These are phyloP conservation scores for Drymodes brunneopygia DNA, from an alignment of 2,113 vertebrate species.

Conservation along the genomic window DNA sequence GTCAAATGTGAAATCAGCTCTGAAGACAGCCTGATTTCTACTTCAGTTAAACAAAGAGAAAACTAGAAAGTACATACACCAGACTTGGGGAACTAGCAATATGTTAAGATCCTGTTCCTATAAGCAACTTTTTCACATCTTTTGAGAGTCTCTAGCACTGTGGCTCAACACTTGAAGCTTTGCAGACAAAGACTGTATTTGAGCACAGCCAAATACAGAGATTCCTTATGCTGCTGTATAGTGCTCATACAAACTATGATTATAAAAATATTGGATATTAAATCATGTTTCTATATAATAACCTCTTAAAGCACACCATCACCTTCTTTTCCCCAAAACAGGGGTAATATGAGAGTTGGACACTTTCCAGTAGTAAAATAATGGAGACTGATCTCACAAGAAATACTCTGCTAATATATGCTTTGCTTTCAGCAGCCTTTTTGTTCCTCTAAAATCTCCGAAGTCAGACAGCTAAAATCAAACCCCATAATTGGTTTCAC, in stretches of 20 bases:
- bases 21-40: not conserved
- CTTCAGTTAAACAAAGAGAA: not conserved
- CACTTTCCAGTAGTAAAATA: not conserved
- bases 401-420: not conserved
- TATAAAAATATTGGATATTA: not conserved
- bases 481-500: accelerated
- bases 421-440: not conserved
- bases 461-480: not conserved
- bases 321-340: not conserved
- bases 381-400: not conserved
- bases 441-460: not conserved
- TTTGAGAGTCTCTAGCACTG: accelerated
- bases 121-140: not conserved
- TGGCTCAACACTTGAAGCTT: not conserved
- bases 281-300: not conserved
- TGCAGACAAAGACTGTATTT: not conserved
- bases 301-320: not conserved
- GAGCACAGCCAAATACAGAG: not conserved
- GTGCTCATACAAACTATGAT: not conserved
- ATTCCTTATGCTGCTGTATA: not conserved
- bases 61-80: not conserved
- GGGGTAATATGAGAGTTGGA: not conserved
- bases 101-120: not conserved
- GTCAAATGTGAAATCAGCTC: not conserved
- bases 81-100: not conserved